Evolutionary conservation across 2,797 vertebrate species (phyloP).

Genomic region (Zenarchopterus dispar): DNA sequence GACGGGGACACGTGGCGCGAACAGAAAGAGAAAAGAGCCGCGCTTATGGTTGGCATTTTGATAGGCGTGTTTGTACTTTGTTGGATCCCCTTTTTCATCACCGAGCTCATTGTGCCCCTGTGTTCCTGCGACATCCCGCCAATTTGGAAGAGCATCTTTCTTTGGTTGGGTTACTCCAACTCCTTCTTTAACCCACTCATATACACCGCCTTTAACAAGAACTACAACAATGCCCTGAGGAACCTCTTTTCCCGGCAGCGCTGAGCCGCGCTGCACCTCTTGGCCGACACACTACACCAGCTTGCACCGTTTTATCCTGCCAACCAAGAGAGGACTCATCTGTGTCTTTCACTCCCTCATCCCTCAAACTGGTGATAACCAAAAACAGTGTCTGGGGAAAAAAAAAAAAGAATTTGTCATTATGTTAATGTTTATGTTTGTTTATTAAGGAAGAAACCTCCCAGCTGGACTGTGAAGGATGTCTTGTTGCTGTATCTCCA

Average conservation of each 20-base stretch:
- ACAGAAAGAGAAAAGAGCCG: slow-evolving; percentile 94
- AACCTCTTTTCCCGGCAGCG: slow-evolving; percentile 91
- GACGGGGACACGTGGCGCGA: slow-evolving; percentile 93
- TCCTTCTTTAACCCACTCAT: slow-evolving; percentile 98
- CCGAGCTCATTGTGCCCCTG: slow-evolving; percentile 92
- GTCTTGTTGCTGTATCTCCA: slow-evolving; percentile 9
- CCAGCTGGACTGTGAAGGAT: slow-evolving; percentile 40
- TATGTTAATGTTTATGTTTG: slow-evolving; percentile 26
- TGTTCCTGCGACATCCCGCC: slow-evolving; percentile 92
- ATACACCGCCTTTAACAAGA: slow-evolving; percentile 98
- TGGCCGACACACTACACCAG: slow-evolving; percentile 37
- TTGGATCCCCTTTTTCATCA: slow-evolving; percentile 98
- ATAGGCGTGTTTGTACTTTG: slow-evolving; percentile 96
- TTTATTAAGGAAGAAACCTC: slow-evolving; percentile 22
- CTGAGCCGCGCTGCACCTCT: slow-evolving; percentile 63
- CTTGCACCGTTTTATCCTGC: slow-evolving; percentile 31
- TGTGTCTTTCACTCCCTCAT: slow-evolving; percentile 23
- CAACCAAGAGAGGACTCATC: slow-evolving; percentile 22
- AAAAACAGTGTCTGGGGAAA: slow-evolving; percentile 25
- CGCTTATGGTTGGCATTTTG: slow-evolving; percentile 95
- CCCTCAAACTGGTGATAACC: slow-evolving; percentile 31
- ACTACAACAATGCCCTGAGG: slow-evolving; percentile 95
- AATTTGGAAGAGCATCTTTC: slow-evolving; percentile 95
- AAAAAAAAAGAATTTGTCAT: slow-evolving; percentile 27
- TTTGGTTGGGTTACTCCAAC: slow-evolving; percentile 98